phyloP scores from a whole-genome alignment of 2,888 invertebrate species.

The Punctoribates punctum region DNA sequence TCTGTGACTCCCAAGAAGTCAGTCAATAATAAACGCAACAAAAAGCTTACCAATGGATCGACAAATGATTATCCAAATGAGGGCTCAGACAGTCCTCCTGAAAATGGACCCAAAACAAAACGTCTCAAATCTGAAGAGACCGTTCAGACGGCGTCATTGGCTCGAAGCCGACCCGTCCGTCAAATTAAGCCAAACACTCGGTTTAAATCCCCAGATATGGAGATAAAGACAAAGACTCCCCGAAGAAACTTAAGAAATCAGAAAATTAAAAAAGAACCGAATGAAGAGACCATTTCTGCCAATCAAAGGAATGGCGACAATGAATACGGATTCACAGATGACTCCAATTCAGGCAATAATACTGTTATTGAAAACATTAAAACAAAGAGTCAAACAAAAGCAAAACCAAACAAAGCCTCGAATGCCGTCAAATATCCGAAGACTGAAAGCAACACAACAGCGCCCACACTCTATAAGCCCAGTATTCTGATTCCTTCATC shows the following conservation, averaged over 20 bases:
- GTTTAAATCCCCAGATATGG: conserved; percentile 23
- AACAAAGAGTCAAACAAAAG: not conserved
- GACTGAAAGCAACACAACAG: no score
- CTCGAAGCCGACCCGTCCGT: conserved; percentile 17
- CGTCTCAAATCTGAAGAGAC: not conserved
- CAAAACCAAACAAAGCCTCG: not conserved
- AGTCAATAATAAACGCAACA: not conserved
- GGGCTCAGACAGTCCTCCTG: not conserved
- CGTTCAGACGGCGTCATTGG: not conserved
- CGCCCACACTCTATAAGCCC: no score
- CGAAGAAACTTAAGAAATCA: not conserved
- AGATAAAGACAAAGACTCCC: not conserved
- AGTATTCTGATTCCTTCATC: no score
- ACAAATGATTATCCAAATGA: not conserved
- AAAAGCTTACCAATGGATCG: not conserved
- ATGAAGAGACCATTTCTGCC: not conserved
- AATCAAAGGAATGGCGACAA: not conserved
- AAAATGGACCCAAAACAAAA: not conserved
- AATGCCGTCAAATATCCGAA: not conserved
- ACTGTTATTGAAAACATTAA: not conserved
- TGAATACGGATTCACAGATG: not conserved
- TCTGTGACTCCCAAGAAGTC: not conserved
- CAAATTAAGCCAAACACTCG: conserved; percentile 18
- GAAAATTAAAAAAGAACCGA: conserved; percentile 3
- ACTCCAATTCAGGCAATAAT: not conserved